Conservation (phyloP, 2,888 invertebrate genomes). For the Sinodicranocentrus sp. region DNA sequence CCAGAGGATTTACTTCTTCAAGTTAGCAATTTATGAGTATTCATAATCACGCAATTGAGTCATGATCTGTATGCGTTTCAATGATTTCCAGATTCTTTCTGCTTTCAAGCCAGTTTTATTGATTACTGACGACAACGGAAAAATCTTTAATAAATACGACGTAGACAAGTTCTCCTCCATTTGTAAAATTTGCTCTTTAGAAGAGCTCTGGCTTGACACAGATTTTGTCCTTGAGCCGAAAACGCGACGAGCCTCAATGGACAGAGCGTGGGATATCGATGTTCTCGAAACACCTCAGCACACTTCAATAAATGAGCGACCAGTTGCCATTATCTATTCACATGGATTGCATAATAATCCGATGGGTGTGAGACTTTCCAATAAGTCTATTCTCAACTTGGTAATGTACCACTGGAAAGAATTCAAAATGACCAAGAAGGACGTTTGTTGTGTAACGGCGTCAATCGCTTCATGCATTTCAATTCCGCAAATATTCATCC, state of each 20-base stretch:
- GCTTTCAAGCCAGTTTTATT: conserved; percentile 23
- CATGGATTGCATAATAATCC: conserved; percentile 80
- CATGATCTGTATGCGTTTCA: not conserved
- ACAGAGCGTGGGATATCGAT: conserved; percentile 31
- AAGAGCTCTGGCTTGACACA: conserved; percentile 72
- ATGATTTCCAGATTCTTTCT: conserved; percentile 80
- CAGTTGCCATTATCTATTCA: conserved; percentile 88
- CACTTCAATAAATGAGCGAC: conserved; percentile 1
- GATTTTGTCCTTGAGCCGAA: conserved; percentile 33
- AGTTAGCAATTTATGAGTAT: too few relatives aligned
- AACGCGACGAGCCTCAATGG: conserved; percentile 29
- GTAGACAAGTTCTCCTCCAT: conserved; percentile 42
- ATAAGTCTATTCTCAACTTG: conserved; percentile 88
- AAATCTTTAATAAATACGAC: conserved; percentile 70
- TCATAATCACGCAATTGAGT: too few relatives aligned
- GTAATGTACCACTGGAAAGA: conserved; percentile 89
- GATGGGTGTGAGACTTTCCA: conserved; percentile 80
- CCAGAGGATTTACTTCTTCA: conserved; percentile 9
- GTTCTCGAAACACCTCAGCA: conserved; percentile 16
- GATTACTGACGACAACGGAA: conserved; percentile 63
- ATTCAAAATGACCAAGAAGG: conserved; percentile 47
- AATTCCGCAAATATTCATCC: conserved; percentile 58
- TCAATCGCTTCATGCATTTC: conserved; percentile 48
- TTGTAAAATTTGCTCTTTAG: conserved; percentile 62
- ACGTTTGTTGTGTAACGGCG: conserved; percentile 53